Conservation (phyloP, 2,888 invertebrate species). For the Cactoblastis cactorum region DNA sequence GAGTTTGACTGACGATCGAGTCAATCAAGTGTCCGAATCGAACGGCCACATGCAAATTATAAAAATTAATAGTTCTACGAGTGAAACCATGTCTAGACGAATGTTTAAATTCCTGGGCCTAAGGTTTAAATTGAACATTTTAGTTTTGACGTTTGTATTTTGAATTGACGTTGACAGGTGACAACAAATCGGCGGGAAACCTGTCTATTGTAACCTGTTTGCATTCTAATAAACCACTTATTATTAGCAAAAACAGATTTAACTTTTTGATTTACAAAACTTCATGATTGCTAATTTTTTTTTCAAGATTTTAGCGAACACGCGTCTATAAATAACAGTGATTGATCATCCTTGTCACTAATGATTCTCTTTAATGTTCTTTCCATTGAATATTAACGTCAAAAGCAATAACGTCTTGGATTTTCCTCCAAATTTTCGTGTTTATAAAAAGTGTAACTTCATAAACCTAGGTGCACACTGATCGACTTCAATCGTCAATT, state of each 20-base stretch:
- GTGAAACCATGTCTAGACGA: conserved; percentile 14
- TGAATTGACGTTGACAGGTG: conserved; percentile 32
- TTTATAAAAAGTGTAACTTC: conserved; percentile 6
- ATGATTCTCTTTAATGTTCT: conserved; percentile 8
- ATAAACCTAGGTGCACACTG: neutral
- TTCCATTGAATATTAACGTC: conserved; percentile 10
- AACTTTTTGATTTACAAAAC: neutral
- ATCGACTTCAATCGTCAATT: conserved; percentile 5
- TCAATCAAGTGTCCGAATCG: conserved; percentile 62
- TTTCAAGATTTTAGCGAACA: conserved; percentile 1
- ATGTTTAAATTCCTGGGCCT: conserved; percentile 16
- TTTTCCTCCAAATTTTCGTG: conserved; percentile 13
- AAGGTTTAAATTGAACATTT: conserved; percentile 35
- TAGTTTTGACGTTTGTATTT: conserved; percentile 36
- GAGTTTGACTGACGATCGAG: conserved; percentile 64
- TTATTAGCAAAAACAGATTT: conserved; percentile 7
- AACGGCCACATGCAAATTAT: conserved; percentile 32
- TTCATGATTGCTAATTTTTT: neutral
- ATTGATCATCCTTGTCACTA: conserved; percentile 9
- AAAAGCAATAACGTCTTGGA: conserved; percentile 5
- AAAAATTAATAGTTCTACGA: conserved; percentile 27
- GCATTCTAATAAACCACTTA: conserved; percentile 36
- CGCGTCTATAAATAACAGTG: conserved; percentile 7
- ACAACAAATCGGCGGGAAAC: conserved; percentile 54
- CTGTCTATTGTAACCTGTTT: conserved; percentile 68